A percentile compares a stretch with the other conserved stretches of the same genome.
phyloP scores from a whole-genome alignment of 2,888 invertebrate species.

The Xanthia togata region DNA sequence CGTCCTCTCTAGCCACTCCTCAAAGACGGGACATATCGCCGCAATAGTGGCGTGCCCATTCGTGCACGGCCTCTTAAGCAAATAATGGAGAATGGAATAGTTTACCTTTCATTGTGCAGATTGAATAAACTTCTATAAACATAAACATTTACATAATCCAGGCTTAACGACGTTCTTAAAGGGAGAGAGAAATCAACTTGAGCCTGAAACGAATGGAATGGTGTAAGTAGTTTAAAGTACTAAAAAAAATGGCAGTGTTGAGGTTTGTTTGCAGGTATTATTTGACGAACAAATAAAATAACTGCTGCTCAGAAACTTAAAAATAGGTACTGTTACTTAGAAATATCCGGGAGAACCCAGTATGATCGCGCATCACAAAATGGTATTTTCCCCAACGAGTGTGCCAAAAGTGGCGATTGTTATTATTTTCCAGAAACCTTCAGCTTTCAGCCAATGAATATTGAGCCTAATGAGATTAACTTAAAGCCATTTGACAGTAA shows the following conservation, averaged over 20 bases:
- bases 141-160: constrained; percentile 55
- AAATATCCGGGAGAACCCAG: not conserved
- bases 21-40: no score
- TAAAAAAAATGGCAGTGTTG: not conserved
- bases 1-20: no score
- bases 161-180: constrained; percentile 8
- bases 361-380: not conserved
- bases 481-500: constrained; percentile 1
- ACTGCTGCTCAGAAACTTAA: not conserved
- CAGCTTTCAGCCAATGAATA: constrained; percentile 9
- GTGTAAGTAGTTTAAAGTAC: not conserved
- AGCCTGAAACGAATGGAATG: not conserved
- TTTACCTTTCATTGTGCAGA: constrained; percentile 39
- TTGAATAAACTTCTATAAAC: constrained; percentile 41
- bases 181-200: constrained; percentile 18
- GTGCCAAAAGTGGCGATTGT: not conserved
- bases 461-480: constrained; percentile 3
- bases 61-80: not conserved
- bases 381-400: not conserved
- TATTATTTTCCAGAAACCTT: not conserved
- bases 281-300: not conserved
- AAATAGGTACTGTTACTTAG: not conserved
- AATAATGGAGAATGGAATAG: constrained; percentile 38
- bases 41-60: no score
- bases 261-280: not conserved